Conservation (phyloP, 1,140 invertebrate species). For the Neotoxoptera formosana region DNA sequence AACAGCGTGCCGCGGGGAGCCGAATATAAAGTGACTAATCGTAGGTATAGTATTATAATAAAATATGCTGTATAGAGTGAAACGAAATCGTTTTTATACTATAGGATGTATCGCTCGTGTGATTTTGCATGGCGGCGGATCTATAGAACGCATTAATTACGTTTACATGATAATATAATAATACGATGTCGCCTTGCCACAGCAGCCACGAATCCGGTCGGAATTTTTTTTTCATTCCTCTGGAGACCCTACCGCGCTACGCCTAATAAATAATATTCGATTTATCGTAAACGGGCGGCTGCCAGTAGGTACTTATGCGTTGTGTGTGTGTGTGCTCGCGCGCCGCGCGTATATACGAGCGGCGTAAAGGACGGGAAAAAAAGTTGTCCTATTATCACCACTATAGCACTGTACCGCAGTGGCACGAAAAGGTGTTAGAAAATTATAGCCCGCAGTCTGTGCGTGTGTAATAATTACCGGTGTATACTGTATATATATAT, state of each 20-base stretch:
- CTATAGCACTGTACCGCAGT: background rate
- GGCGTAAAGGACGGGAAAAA: background rate
- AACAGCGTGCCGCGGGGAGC: background rate
- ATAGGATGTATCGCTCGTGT: background rate
- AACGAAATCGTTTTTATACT: background rate
- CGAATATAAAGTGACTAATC: background rate
- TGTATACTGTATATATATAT: background rate
- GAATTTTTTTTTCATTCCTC: background rate
- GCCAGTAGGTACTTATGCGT: background rate
- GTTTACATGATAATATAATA: constrained; percentile 2
- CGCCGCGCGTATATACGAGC: background rate
- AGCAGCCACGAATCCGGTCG: background rate
- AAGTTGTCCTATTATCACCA: constrained; percentile 21
- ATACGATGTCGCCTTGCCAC: background rate
- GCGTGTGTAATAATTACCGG: background rate
- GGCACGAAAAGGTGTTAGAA: constrained; percentile 27
- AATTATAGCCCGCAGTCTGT: background rate
- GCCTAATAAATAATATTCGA: constrained; percentile 34
- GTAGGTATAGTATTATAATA: background rate
- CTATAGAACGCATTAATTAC: background rate
- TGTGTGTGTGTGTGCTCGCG: background rate
- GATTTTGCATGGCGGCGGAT: background rate
- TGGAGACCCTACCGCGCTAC: background rate
- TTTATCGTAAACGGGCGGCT: background rate
- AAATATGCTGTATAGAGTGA: background rate